Conservation (phyloP, 2,113 vertebrate species). For the Tupaia chinensis region DNA sequence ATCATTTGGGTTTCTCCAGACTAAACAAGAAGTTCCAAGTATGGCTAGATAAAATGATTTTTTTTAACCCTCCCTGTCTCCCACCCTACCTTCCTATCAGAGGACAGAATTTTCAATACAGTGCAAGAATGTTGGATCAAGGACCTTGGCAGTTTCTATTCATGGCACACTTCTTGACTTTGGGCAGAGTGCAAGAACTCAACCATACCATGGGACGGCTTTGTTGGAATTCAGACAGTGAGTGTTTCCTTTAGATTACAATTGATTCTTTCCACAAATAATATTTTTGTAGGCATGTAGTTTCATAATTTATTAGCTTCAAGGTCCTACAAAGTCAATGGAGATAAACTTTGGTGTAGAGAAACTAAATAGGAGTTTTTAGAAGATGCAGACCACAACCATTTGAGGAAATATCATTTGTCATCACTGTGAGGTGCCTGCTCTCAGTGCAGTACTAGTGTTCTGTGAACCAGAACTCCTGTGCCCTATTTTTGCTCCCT, state of each 20-base stretch:
- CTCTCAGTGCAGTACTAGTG: neutral
- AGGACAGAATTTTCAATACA: neutral
- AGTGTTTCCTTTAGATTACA: constrained; percentile 78
- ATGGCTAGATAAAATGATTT: constrained; percentile 67
- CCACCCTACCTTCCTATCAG: constrained; percentile 23
- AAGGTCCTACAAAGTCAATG: constrained; percentile 32
- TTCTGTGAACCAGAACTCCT: neutral
- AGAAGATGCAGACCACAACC: constrained; percentile 14
- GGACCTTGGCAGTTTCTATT: neutral
- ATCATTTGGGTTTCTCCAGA: constrained; percentile 58
- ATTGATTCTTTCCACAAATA: constrained; percentile 67
- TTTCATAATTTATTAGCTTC: constrained; percentile 65
- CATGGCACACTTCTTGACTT: neutral
- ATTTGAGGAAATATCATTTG: constrained; percentile 2
- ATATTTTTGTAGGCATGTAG: constrained; percentile 73
- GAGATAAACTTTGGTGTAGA: constrained; percentile 11
- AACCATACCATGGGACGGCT: constrained; percentile 50
- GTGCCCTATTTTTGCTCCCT: neutral
- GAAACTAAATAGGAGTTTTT: constrained; percentile 69
- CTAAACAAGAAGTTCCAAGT: constrained; percentile 73
- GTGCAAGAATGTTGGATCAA: constrained; percentile 5
- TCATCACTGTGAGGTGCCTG: neutral
- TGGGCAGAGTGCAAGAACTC: constrained; percentile 6
- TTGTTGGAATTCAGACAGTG: constrained; percentile 58
- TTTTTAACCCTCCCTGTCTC: constrained; percentile 8